These are phyloP conservation scores for Henricia sp. DNA, from an alignment of 53 echinoderm and acorn worm species.

Conservation along the genomic window DNA sequence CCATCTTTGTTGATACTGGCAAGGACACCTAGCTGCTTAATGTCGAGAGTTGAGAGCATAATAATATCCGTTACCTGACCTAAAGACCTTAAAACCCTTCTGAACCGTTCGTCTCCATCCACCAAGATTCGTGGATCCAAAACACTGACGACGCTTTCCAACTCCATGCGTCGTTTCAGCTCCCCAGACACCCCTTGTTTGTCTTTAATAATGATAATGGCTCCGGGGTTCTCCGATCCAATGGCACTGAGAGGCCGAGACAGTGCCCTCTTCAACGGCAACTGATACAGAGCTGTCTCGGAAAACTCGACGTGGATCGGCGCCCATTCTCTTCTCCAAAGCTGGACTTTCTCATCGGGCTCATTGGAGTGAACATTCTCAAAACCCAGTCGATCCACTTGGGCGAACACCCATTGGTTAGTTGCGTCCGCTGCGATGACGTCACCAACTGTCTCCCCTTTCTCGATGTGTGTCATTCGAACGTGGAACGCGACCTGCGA, in stretches of 20 bases:
- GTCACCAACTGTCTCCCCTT: conserved; percentile 74
- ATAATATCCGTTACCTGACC: conserved; percentile 93
- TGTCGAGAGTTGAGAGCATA: conserved; percentile 86
- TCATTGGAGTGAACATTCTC: conserved; percentile 93
- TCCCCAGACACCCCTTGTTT: conserved; percentile 87
- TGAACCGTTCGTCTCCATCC: conserved; percentile 88
- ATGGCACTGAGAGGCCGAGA: conserved; percentile 86
- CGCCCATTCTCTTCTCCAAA: conserved; percentile 92
- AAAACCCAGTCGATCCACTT: conserved; percentile 84
- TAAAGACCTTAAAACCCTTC: conserved; percentile 87
- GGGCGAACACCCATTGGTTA: conserved; percentile 91
- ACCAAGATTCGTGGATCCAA: conserved; percentile 89
- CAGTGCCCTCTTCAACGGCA: conserved; percentile 34
- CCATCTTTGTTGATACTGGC: conserved; percentile 79
- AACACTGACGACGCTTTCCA: conserved; percentile 96
- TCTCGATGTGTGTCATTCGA: conserved; percentile 70
- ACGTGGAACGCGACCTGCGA: conserved; percentile 83
- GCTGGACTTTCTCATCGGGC: conserved; percentile 88
- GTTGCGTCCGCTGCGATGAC: conserved; percentile 91
- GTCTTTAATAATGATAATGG: conserved; percentile 95
- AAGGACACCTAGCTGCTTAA: conserved; percentile 73
- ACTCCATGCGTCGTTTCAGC: conserved; percentile 87
- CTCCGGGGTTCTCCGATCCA: conserved; percentile 90
- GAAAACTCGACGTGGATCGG: conserved; percentile 74
- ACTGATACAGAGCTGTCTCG: conserved; percentile 69